Evolutionary conservation across 2,113 vertebrate genomes (phyloP).

Genomic region (Rafetus swinhoei): DNA sequence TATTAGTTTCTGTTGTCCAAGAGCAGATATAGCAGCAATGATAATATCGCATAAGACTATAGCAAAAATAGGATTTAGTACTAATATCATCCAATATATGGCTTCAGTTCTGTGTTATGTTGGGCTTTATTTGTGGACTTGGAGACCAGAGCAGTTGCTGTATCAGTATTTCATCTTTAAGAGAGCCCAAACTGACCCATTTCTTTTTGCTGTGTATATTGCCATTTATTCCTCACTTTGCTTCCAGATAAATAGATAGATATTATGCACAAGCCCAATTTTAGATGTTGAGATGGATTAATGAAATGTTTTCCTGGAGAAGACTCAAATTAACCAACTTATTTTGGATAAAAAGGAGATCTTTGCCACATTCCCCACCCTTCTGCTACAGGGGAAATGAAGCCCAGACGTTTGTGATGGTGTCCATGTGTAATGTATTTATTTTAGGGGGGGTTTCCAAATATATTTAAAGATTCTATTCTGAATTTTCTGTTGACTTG

Average conservation of each 20-base stretch:
- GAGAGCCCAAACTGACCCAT: background rate
- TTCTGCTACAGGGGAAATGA: background rate
- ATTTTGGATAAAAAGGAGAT: background rate
- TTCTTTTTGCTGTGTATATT: background rate
- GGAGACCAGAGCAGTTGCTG: background rate
- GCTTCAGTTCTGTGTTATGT: conserved; percentile 5
- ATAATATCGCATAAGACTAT: background rate
- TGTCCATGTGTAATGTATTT: too few species aligned
- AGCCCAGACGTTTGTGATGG: background rate
- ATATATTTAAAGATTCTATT: background rate
- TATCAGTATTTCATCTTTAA: conserved; percentile 5
- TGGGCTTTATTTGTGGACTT: conserved; percentile 16
- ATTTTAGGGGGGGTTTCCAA: background rate
- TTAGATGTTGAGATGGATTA: background rate
- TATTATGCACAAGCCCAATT: background rate
- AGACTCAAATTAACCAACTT: background rate
- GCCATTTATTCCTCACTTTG: background rate
- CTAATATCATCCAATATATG: background rate
- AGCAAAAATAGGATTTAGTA: background rate
- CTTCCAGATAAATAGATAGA: background rate
- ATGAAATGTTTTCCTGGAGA: background rate
- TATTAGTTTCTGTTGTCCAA: background rate
- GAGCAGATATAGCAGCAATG: background rate
- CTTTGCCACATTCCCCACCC: background rate
- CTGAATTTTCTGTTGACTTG: background rate